Evolutionary conservation across 2,888 invertebrate genomes (phyloP).

Genomic region (Clanis bilineata): DNA sequence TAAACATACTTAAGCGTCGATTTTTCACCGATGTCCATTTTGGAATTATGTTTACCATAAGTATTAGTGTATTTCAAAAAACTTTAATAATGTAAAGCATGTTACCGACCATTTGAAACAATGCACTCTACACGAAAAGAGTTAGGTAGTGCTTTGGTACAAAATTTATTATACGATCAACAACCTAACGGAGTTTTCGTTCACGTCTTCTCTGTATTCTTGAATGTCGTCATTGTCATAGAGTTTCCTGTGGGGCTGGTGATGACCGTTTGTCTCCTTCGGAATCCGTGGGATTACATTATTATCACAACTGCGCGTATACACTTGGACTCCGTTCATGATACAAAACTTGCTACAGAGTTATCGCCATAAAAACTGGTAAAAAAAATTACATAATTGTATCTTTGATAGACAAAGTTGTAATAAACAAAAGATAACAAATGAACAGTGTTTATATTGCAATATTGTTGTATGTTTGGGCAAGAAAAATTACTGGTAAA

Average conservation of each 20-base stretch:
- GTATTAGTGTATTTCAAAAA: too few relatives aligned
- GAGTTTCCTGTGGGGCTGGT: constrained; percentile 50
- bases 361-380: constrained; percentile 14
- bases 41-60: too few relatives aligned
- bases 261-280: not conserved
- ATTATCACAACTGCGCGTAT: not conserved
- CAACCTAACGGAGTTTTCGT: constrained; percentile 57
- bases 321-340: constrained; percentile 12
- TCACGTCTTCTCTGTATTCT: constrained; percentile 26
- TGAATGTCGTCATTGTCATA: constrained; percentile 44
- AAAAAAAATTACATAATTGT: not conserved
- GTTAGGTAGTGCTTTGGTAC: too few relatives aligned
- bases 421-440: not conserved
- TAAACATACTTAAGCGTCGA: too few relatives aligned
- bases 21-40: too few relatives aligned
- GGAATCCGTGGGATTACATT: not conserved
- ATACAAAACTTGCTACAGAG: not conserved
- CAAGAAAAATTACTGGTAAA: too few relatives aligned
- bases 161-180: constrained; percentile 3
- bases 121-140: too few relatives aligned
- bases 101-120: too few relatives aligned
- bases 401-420: not conserved
- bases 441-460: not conserved
- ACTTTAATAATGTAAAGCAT: too few relatives aligned
- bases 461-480: too few relatives aligned